Percentiles rank a stretch among this genome's conserved stretches.
phyloP scores from a whole-genome alignment of 2,797 vertebrate genomes.

The Acropternis orthonyx region DNA sequence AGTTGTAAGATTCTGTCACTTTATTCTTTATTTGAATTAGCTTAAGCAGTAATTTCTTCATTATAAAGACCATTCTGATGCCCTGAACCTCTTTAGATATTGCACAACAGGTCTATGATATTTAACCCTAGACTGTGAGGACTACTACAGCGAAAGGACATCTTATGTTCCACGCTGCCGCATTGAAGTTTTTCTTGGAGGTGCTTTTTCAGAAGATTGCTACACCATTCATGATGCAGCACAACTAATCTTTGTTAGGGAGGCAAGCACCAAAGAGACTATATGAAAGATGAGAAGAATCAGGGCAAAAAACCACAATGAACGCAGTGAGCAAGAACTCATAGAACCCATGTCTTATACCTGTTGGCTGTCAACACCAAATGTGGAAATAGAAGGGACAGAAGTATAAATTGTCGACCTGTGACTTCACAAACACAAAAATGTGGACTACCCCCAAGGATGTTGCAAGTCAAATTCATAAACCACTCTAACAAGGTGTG shows the following conservation, averaged over 20 bases:
- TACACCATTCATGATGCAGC: neutral
- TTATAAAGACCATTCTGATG: neutral
- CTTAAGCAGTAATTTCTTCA: neutral
- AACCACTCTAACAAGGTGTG: neutral
- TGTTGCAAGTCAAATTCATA: neutral
- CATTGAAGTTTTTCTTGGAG: neutral
- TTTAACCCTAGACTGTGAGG: neutral
- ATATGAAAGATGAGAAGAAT: neutral
- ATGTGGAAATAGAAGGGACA: neutral
- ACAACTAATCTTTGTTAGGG: neutral
- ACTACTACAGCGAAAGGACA: neutral
- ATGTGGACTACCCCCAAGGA: neutral
- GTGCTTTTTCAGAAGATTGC: neutral
- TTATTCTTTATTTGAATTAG: neutral
- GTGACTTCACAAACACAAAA: neutral
- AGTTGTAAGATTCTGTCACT: neutral
- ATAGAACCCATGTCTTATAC: accelerated
- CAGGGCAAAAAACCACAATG: accelerated
- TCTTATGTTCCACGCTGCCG: neutral
- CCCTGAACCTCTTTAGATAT: neutral
- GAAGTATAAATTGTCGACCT: neutral
- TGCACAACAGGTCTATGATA: neutral
- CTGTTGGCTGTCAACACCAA: neutral
- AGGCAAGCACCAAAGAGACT: neutral
- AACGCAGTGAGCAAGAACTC: neutral